A percentile compares a stretch with the other conserved stretches of the same genome.
Conservation (phyloP, 2,113 vertebrate species). For the Protobothrops mucrosquamatus region DNA sequence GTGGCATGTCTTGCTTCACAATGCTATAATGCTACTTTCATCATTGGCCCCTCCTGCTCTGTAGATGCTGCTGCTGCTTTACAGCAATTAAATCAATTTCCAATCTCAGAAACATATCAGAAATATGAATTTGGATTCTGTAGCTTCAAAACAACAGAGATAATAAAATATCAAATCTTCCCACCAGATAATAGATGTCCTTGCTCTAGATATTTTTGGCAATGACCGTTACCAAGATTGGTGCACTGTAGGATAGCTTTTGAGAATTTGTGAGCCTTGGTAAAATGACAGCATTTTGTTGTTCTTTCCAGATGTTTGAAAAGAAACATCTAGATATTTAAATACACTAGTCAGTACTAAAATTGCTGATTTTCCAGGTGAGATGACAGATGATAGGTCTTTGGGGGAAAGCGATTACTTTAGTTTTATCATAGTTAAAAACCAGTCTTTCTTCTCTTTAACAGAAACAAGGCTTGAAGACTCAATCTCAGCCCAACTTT, state of each 20-base stretch:
- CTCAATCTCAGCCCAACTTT: background rate
- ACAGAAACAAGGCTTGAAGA: background rate
- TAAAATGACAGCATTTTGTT: background rate
- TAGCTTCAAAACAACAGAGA: background rate
- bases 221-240: background rate
- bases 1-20: background rate
- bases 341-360: background rate
- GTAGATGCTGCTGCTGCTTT: background rate
- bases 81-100: background rate
- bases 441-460: background rate
- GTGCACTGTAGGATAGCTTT: background rate
- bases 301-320: background rate
- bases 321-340: background rate
- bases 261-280: background rate
- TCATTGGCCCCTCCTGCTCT: background rate
- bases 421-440: background rate
- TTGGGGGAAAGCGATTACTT: background rate
- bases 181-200: background rate
- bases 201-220: background rate
- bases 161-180: background rate
- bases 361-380: background rate
- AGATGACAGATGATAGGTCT: background rate
- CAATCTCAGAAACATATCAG: background rate
- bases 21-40: background rate
- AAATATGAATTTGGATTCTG: background rate